phyloP scores from a whole-genome alignment of 2,888 invertebrate genomes.

The Bibio marci region DNA sequence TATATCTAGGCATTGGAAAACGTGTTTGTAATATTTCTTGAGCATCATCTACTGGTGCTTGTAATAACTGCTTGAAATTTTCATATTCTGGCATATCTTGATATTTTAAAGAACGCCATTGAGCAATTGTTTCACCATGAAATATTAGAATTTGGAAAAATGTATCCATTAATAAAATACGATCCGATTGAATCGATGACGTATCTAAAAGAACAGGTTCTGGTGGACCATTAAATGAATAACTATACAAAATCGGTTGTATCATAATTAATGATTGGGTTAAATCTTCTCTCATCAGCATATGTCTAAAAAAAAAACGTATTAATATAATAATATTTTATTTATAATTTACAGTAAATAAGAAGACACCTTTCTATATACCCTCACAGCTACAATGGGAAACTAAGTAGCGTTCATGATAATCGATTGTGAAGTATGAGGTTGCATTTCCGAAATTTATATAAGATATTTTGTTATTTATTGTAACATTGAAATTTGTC shows the following conservation, averaged over 20 bases:
- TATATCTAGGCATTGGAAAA: constrained; percentile 97
- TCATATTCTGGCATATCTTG: constrained; percentile 96
- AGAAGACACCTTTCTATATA: no score
- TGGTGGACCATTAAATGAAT: constrained; percentile 93
- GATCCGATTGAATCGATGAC: constrained; percentile 91
- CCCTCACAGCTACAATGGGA: no score
- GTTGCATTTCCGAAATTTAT: no score
- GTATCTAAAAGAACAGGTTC: constrained; percentile 96
- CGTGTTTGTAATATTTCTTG: constrained; percentile 89
- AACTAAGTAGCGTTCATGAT: no score
- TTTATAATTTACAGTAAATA: no score
- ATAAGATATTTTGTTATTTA: no score
- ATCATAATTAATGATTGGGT: constrained; percentile 98
- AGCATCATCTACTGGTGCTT: constrained; percentile 94
- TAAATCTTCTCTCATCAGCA: constrained; percentile 92
- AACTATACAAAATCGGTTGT: constrained; percentile 96
- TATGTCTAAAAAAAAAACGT: constrained; percentile 47
- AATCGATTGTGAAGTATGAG: no score
- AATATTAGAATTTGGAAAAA: constrained; percentile 99
- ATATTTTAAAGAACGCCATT: constrained; percentile 91
- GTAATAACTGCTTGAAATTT: constrained; percentile 87
- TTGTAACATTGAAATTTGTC: no score
- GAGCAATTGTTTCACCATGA: constrained; percentile 97
- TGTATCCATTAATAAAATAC: constrained; percentile 97
- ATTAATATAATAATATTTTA: constrained; percentile 5